Conservation (phyloP, 2,888 invertebrate species). For the Lasiommata megera region DNA sequence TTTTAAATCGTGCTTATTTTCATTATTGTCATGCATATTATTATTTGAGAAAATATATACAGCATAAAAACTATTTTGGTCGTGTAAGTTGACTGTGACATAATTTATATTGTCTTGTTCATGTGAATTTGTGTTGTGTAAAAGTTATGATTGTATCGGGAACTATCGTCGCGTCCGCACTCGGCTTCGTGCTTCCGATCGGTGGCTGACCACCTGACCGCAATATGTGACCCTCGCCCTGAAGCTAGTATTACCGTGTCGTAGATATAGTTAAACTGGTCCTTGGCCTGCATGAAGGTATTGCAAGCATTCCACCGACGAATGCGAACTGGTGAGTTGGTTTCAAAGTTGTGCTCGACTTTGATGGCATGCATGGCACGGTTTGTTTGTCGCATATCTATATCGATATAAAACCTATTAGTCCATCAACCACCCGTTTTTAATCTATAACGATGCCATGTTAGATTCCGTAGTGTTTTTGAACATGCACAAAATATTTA, state of each 20-base stretch:
- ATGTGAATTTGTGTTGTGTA: constrained; percentile 81
- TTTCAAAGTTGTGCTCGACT: constrained; percentile 58
- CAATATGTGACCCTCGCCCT: constrained; percentile 65
- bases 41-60: constrained; percentile 45
- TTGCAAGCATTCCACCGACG: constrained; percentile 74
- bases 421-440: constrained; percentile 19
- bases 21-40: constrained; percentile 57
- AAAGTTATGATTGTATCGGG: constrained; percentile 49
- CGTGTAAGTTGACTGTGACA: constrained; percentile 71
- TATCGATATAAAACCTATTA: constrained; percentile 38
- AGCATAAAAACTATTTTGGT: constrained; percentile 78
- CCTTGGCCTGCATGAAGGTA: constrained; percentile 72
- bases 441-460: constrained; percentile 10
- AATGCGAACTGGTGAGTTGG: constrained; percentile 73
- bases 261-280: constrained; percentile 70
- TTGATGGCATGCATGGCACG: constrained; percentile 35
- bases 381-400: constrained; percentile 29
- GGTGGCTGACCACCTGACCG: constrained; percentile 62
- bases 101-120: constrained; percentile 75
- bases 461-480: constrained; percentile 1
- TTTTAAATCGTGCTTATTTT: constrained; percentile 61
- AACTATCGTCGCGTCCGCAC: constrained; percentile 72
- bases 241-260: constrained; percentile 59
- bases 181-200: constrained; percentile 69
- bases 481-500: not conserved